These are phyloP conservation scores for Dicroscelio sp. DNA, from an alignment of 2,888 invertebrate species.

Conservation along the genomic window DNA sequence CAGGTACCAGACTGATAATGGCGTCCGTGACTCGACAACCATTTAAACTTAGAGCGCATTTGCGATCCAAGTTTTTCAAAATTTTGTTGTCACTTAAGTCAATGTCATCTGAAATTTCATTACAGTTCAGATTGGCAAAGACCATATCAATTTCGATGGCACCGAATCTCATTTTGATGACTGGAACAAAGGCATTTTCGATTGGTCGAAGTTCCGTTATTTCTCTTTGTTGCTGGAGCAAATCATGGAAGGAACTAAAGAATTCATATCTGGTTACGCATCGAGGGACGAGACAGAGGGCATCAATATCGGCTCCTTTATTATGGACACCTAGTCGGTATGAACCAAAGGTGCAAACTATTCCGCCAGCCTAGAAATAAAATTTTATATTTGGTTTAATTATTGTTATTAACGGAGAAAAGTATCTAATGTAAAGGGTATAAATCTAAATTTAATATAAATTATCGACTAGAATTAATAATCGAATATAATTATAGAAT, in stretches of 20 bases:
- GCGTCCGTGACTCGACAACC: slow-evolving; percentile 99
- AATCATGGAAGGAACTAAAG: slow-evolving; percentile 98
- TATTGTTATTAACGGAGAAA: too few species aligned
- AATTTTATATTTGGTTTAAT: too few species aligned
- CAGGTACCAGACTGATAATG: slow-evolving; percentile 98
- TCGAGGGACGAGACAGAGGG: slow-evolving; percentile 98
- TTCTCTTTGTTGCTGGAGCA: slow-evolving; percentile 97
- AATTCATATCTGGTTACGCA: slow-evolving; percentile 97
- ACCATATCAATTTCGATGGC: slow-evolving; percentile 99
- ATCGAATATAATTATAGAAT: too few species aligned
- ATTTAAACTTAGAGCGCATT: slow-evolving; percentile 99
- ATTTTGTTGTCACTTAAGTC: slow-evolving; percentile 98
- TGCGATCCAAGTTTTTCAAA: slow-evolving; percentile 98
- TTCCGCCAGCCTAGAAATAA: slow-evolving; percentile 96
- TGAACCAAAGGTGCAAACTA: slow-evolving; percentile 99
- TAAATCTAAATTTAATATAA: too few species aligned
- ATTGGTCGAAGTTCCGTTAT: slow-evolving; percentile 97
- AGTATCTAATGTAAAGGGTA: too few species aligned
- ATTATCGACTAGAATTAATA: too few species aligned
- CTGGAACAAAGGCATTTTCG: slow-evolving; percentile 99
- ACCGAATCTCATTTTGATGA: slow-evolving; percentile 99
- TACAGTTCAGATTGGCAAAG: slow-evolving; percentile 96
- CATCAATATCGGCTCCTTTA: slow-evolving; percentile 99
- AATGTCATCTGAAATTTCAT: slow-evolving; percentile 92
- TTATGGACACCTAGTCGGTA: slow-evolving; percentile 99